A percentile compares a stretch with the other conserved stretches of the same genome.
phyloP scores from a whole-genome alignment of 2,113 vertebrate genomes.

The Saccopteryx bilineata region DNA sequence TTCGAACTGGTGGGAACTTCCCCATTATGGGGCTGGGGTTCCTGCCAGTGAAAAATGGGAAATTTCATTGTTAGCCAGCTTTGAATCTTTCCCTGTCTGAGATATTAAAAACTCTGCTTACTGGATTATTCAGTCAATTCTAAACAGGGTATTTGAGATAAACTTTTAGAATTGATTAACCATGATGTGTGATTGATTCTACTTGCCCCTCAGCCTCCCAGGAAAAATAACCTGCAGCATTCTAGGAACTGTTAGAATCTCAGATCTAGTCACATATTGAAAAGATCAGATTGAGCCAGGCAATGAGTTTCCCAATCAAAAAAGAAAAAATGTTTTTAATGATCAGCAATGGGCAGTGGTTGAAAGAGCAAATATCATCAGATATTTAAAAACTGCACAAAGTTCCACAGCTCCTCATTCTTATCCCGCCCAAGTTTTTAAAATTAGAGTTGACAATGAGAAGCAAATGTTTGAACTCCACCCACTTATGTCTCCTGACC shows the following conservation, averaged over 20 bases:
- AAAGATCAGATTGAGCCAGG: background rate
- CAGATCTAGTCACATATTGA: background rate
- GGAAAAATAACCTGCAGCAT: background rate
- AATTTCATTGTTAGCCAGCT: constrained; percentile 71
- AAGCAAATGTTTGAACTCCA: background rate
- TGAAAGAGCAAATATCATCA: constrained; percentile 9
- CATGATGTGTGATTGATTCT: background rate
- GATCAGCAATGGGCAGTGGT: constrained; percentile 1
- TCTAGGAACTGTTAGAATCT: background rate
- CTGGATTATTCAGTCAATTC: constrained; percentile 42
- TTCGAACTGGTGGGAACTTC: constrained; percentile 68
- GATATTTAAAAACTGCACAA: background rate
- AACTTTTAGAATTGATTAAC: constrained; percentile 4
- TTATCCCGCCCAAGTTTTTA: background rate
- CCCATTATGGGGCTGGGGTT: constrained; percentile 68
- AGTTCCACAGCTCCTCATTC: constrained; percentile 17
- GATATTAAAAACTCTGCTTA: constrained; percentile 61
- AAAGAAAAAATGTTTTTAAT: constrained; percentile 16
- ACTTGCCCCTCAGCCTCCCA: background rate
- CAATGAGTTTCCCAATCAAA: constrained; percentile 16
- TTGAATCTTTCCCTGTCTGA: constrained; percentile 46
- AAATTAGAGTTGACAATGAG: constrained; percentile 8
- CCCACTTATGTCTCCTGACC: background rate
- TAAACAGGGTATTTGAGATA: constrained; percentile 5
- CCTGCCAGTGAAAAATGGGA: constrained; percentile 73